Evolutionary conservation across 2,113 vertebrate genomes (phyloP), one percentile per base, ranked within the genome.

Genomic region (Ciconia boyciana): DNA sequence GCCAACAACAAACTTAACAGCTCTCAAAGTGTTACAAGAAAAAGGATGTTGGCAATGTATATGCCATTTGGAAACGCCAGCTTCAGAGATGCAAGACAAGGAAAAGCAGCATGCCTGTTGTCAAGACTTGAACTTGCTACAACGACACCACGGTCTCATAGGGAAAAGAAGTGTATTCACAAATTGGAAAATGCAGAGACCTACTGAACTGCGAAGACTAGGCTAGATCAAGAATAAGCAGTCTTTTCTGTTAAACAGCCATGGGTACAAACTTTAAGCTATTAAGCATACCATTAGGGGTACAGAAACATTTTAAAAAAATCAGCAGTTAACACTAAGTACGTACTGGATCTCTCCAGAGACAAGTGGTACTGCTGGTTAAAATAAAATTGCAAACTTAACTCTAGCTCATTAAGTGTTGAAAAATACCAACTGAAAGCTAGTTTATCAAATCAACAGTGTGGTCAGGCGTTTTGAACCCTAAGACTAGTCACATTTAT

Each of bases 241-340:
- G 24, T 0, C 34, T 13, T 9, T n/a, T 13, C 6, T 17, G 43
- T 2, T 9, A 3, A 4, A 36, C 1, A 41, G 44, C 8, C 60
- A 0, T 0, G 5, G 13, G 10, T 1, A 24, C 39, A 4, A 18
- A 7, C n/a, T 8, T 2, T 1, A 6, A 32, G 16, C 43, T 7
- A 18, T 1, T 16, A 39, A 4, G 44, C 15, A 11, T 13, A 9
- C 31, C 15, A 7, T 41, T 14, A n/a, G 7, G 17, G 32, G 19
- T 28, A 28, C 4, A 34, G 31, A 44, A 22, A 31, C 15, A 4
- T 8, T 26, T 2, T 9, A 8, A 39, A 39, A 39, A n/a, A 32
- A 9, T 8, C 41, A 31, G 10, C 10, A 20, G 34, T 4, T 24
- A 18, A 1, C 7, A 31, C 11, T 5, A 17, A 34, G n/a, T 21